These are phyloP conservation scores for Himantopus leucocephalus DNA, from an alignment of 2,113 vertebrate species.

Conservation along the genomic window DNA sequence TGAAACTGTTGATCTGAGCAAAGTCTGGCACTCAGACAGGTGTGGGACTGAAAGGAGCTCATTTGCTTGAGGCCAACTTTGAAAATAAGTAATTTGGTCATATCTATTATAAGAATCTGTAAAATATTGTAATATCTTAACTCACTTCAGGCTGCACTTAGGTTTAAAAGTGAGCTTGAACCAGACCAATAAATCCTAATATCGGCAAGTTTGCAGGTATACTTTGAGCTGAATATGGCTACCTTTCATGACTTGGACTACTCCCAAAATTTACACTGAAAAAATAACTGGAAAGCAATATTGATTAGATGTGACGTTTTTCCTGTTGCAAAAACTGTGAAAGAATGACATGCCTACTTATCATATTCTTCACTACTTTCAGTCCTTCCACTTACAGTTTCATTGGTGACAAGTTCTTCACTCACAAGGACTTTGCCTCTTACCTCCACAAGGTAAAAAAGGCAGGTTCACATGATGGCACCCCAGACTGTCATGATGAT, in stretches of 20 bases:
- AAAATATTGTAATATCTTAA: neutral
- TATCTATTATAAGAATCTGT: neutral
- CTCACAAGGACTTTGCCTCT: neutral
- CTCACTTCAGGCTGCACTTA: neutral
- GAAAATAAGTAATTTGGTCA: neutral
- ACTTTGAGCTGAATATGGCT: neutral
- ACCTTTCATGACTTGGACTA: neutral
- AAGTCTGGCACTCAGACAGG: neutral
- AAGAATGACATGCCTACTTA: neutral
- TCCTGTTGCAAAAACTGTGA: neutral
- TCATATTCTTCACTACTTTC: neutral
- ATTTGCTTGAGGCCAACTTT: neutral
- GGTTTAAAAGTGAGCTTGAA: neutral
- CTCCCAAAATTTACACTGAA: neutral
- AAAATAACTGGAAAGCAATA: neutral
- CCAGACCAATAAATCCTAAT: neutral
- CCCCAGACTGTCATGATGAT: neutral
- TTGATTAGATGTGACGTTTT: neutral
- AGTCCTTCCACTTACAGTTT: neutral
- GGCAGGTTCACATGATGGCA: rapidly evolving
- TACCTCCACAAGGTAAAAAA: neutral
- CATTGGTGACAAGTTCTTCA: neutral
- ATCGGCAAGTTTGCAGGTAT: neutral
- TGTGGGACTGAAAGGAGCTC: neutral
- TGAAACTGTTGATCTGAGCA: neutral